A percentile compares a stretch with the other conserved stretches of the same genome.
Evolutionary conservation across 2,113 vertebrate species (phyloP).

Genomic region (Tragelaphus buxtoni): DNA sequence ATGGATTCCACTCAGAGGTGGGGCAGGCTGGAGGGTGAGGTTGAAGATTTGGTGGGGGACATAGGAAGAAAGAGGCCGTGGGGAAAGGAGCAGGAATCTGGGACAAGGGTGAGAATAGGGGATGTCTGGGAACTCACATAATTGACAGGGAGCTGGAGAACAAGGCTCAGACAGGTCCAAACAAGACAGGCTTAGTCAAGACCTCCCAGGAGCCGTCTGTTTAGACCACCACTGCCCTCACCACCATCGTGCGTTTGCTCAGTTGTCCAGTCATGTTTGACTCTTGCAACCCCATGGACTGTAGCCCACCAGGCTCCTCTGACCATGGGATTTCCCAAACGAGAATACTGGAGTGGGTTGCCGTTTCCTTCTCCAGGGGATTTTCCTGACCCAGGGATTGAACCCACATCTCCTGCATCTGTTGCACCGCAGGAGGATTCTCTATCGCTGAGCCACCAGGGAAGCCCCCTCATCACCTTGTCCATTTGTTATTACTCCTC

Average conservation of each 20-base stretch:
- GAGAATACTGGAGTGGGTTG: neutral
- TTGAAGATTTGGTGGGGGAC: neutral
- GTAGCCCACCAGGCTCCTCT: neutral
- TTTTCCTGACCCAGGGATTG: neutral
- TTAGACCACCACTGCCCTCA: accelerated
- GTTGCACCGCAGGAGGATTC: neutral
- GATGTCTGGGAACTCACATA: neutral
- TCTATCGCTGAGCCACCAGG: neutral
- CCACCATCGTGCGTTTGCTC: neutral
- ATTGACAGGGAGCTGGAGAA: neutral
- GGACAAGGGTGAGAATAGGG: neutral
- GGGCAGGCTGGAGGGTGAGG: neutral
- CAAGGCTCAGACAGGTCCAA: neutral
- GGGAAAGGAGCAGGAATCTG: neutral
- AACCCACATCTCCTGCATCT: neutral
- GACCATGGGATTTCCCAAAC: neutral
- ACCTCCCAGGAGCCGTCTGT: neutral
- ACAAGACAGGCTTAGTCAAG: neutral
- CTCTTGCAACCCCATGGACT: neutral
- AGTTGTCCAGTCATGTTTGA: neutral
- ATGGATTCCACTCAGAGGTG: no score
- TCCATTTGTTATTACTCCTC: no score
- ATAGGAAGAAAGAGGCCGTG: neutral
- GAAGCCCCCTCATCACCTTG: accelerated
- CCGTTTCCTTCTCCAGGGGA: neutral